Percentiles rank a stretch among this genome's conserved stretches.
phyloP scores from a whole-genome alignment of 2,113 vertebrate genomes.

The Opisthocomus hoazin region DNA sequence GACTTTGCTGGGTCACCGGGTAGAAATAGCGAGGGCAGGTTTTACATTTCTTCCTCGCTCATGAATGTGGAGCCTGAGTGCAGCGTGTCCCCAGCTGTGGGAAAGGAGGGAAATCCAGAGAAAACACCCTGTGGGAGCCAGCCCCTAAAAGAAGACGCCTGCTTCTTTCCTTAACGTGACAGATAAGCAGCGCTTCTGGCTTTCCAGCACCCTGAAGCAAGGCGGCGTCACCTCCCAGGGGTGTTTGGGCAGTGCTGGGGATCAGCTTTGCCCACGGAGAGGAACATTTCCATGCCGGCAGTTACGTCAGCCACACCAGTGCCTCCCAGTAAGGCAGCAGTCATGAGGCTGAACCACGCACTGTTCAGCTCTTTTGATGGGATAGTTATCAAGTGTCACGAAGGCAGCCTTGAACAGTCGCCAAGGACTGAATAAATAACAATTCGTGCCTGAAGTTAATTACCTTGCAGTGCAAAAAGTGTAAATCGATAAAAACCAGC shows the following conservation, averaged over 20 bases:
- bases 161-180: fast-evolving
- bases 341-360: fast-evolving
- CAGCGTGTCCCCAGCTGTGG: background rate
- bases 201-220: background rate
- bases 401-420: background rate
- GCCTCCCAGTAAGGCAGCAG: background rate
- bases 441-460: background rate
- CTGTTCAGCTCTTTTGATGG: background rate
- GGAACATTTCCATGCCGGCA: background rate
- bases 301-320: fast-evolving
- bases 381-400: background rate
- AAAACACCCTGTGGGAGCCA: background rate
- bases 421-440: background rate
- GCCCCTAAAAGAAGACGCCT: background rate
- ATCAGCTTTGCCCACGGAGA: background rate
- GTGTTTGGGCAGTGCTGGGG: background rate
- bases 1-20: background rate
- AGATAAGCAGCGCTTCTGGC: background rate
- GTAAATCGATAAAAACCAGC: background rate
- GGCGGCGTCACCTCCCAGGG: background rate
- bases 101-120: background rate
- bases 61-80: fast-evolving
- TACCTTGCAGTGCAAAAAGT: background rate
- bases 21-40: background rate
- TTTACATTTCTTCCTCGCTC: background rate